phyloP scores from a whole-genome alignment of 2,113 vertebrate species.

The Paralichthys olivaceus region DNA sequence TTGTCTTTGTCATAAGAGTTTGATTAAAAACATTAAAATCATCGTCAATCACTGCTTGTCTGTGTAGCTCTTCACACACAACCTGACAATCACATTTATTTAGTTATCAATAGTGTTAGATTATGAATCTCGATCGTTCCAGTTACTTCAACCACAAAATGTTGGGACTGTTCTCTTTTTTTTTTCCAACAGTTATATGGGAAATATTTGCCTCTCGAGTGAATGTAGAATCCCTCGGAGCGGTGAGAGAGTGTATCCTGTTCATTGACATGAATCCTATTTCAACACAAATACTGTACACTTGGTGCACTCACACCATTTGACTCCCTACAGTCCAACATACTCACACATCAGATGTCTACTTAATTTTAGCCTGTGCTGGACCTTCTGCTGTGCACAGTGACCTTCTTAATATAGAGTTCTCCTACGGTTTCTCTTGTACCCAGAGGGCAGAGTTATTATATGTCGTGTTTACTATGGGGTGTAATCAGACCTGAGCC shows the following conservation, averaged over 20 bases:
- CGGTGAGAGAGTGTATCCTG: not conserved
- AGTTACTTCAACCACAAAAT: no score
- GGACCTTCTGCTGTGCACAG: slow-evolving; percentile 9
- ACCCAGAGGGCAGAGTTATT: slow-evolving; percentile 21
- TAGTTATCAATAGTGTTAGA: no score
- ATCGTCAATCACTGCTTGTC: no score
- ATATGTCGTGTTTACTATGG: slow-evolving; percentile 69
- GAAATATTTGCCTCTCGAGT: no score
- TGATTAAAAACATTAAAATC: no score
- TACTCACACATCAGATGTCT: slow-evolving; percentile 42
- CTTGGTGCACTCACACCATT: not conserved
- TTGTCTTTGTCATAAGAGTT: no score
- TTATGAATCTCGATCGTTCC: no score
- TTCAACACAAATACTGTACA: slow-evolving; percentile 14
- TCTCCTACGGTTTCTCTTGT: slow-evolving; percentile 47
- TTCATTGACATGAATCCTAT: slow-evolving; percentile 26
- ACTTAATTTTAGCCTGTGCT: slow-evolving; percentile 50
- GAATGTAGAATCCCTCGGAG: slow-evolving; percentile 8
- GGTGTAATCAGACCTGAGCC: slow-evolving; percentile 43
- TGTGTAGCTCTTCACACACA: no score
- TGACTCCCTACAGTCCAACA: slow-evolving; percentile 31
- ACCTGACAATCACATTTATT: no score
- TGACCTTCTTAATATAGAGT: slow-evolving; percentile 53
- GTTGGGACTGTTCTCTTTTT: no score
- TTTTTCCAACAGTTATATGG: no score